Evolutionary conservation across 2,797 vertebrate genomes (phyloP).

Genomic region (Melanotaenia trifasciata): DNA sequence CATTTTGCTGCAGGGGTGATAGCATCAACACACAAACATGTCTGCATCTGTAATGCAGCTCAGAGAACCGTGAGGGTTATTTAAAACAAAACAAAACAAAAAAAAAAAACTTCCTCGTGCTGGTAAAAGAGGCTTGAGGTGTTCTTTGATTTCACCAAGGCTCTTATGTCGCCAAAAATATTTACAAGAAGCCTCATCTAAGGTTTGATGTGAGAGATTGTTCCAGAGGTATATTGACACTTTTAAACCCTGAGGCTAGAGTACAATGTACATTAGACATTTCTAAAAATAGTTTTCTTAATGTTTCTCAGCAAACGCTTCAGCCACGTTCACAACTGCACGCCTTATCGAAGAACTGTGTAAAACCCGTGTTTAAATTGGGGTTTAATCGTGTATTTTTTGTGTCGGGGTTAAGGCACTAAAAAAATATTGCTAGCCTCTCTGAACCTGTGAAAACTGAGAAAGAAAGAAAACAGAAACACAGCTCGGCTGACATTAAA

Average conservation of each 20-base stretch:
- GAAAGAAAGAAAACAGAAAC: not conserved
- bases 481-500: not conserved
- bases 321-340: not conserved
- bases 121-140: slow-evolving; percentile 1
- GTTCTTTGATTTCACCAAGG: not conserved
- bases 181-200: not conserved
- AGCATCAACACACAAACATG: slow-evolving; percentile 7
- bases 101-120: slow-evolving; percentile 1
- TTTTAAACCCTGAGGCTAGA: not conserved
- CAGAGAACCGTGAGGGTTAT: not conserved
- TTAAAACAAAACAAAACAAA: too few relatives aligned
- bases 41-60: not conserved
- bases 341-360: not conserved
- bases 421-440: not conserved
- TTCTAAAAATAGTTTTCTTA: not conserved
- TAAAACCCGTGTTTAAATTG: not conserved
- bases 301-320: not conserved
- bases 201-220: not conserved
- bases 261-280: not conserved
- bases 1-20: slow-evolving; percentile 22
- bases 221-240: not conserved
- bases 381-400: not conserved
- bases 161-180: not conserved
- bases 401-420: too few relatives aligned
- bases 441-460: not conserved